Evolutionary conservation across 2,797 vertebrate species (phyloP).

Genomic region (Astyanax mexicanus): DNA sequence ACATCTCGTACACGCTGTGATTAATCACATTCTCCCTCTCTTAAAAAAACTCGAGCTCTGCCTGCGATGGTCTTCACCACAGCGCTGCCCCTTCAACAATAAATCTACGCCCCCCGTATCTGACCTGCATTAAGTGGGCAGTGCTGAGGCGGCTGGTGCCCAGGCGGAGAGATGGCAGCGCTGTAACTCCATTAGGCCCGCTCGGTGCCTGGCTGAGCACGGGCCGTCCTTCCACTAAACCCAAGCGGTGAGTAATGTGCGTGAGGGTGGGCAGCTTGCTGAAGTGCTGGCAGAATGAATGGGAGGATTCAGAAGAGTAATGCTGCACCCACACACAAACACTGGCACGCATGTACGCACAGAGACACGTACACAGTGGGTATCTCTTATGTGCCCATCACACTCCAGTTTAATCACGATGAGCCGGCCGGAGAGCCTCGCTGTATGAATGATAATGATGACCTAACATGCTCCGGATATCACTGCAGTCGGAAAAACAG

Average conservation of each 20-base stretch:
- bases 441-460: not conserved
- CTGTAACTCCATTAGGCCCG: slow-evolving; percentile 25
- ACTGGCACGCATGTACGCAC: not conserved
- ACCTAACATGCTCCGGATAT: slow-evolving; percentile 13
- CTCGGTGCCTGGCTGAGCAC: not conserved
- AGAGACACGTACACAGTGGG: slow-evolving; percentile 19
- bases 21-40: not conserved
- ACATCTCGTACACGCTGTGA: slow-evolving; percentile 14
- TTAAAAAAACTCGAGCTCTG: slow-evolving; percentile 33
- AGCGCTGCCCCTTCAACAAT: not conserved
- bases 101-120: slow-evolving; percentile 10
- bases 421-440: not conserved
- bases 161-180: slow-evolving; percentile 1
- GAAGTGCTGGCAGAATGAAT: slow-evolving; percentile 48
- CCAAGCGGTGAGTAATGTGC: slow-evolving; percentile 45
- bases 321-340: slow-evolving; percentile 35
- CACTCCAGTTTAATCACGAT: slow-evolving; percentile 22
- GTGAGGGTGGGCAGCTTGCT: slow-evolving; percentile 32
- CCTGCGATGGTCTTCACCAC: not conserved
- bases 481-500: slow-evolving; percentile 2
- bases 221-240: slow-evolving; percentile 22
- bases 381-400: slow-evolving; percentile 1
- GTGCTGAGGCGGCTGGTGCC: slow-evolving; percentile 1
- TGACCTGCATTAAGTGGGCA: slow-evolving; percentile 41
- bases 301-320: slow-evolving; percentile 34